These are phyloP conservation scores for Apamea monoglypha DNA, from an alignment of 2,888 invertebrate species.

Conservation along the genomic window DNA sequence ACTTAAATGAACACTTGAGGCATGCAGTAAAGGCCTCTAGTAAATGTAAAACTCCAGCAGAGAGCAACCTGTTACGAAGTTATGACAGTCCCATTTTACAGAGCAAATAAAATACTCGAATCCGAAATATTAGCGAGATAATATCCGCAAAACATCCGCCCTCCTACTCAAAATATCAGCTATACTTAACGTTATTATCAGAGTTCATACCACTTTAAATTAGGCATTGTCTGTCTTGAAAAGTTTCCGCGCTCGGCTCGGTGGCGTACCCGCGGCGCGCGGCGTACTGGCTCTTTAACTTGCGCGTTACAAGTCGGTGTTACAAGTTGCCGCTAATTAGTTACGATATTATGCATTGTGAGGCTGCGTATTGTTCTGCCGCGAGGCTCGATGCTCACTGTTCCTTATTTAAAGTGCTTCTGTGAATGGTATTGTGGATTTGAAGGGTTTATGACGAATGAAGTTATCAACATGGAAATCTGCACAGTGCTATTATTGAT, in stretches of 20 bases:
- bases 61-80: not conserved
- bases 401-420: slow-evolving; percentile 9
- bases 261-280: slow-evolving; percentile 23
- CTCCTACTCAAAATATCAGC: slow-evolving; percentile 59
- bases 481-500: not conserved
- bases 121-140: not conserved
- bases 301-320: slow-evolving; percentile 45
- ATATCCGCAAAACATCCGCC: slow-evolving; percentile 31
- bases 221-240: slow-evolving; percentile 70
- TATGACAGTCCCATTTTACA: not conserved
- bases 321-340: slow-evolving; percentile 67
- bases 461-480: not conserved
- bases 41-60: not conserved
- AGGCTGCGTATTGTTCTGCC: slow-evolving; percentile 54
- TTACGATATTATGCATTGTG: slow-evolving; percentile 69
- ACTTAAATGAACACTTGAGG: not conserved
- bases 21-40: not conserved
- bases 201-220: slow-evolving; percentile 72
- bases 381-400: slow-evolving; percentile 12
- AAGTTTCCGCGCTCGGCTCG: slow-evolving; percentile 56
- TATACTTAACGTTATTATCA: slow-evolving; percentile 71
- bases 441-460: not conserved
- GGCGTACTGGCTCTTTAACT: slow-evolving; percentile 57
- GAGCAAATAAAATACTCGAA: slow-evolving; percentile 1
- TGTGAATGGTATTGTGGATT: slow-evolving; percentile 13